Evolutionary conservation across 1,140 invertebrate species (phyloP).

Genomic region (Drosophila subobscura): DNA sequence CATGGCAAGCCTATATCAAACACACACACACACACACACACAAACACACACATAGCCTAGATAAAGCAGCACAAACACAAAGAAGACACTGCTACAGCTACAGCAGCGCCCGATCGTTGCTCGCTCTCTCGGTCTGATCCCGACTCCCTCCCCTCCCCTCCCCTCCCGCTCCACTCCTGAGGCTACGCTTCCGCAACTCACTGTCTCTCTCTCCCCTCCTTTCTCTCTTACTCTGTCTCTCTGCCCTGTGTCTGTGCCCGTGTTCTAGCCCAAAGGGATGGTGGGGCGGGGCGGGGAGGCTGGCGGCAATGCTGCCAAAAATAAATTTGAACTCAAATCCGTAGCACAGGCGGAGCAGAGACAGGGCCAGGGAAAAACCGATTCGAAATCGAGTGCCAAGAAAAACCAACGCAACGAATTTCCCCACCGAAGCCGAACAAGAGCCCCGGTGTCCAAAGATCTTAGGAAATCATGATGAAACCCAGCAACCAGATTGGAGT

Average conservation of each 20-base stretch:
- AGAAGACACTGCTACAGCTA: slow-evolving; percentile 36
- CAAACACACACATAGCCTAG: slow-evolving; percentile 18
- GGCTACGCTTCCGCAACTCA: neutral
- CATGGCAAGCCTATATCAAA: slow-evolving; percentile 55
- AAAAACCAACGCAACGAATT: slow-evolving; percentile 77
- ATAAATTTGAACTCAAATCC: slow-evolving; percentile 80
- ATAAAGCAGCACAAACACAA: slow-evolving; percentile 37
- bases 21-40: slow-evolving; percentile 9
- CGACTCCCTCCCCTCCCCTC: slow-evolving; percentile 37
- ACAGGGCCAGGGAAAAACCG: slow-evolving; percentile 40
- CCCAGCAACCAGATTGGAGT: no score
- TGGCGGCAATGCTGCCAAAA: slow-evolving; percentile 67
- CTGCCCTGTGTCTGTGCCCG: no score
- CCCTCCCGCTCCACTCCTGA: neutral
- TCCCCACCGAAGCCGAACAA: slow-evolving; percentile 51
- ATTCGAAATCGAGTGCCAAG: slow-evolving; percentile 62
- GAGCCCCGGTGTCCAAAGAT: slow-evolving; percentile 12
- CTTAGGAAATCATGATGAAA: neutral
- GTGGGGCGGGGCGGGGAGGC: slow-evolving; percentile 8
- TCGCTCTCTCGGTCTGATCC: slow-evolving; percentile 50
- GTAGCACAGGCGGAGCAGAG: slow-evolving; percentile 38
- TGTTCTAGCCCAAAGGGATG: neutral
- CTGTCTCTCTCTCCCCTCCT: no score
- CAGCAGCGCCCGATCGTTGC: slow-evolving; percentile 20
- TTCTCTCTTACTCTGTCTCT: no score